Evolutionary conservation across 2,888 invertebrate genomes (phyloP).

Genomic region (Caenorhabditis afra): DNA sequence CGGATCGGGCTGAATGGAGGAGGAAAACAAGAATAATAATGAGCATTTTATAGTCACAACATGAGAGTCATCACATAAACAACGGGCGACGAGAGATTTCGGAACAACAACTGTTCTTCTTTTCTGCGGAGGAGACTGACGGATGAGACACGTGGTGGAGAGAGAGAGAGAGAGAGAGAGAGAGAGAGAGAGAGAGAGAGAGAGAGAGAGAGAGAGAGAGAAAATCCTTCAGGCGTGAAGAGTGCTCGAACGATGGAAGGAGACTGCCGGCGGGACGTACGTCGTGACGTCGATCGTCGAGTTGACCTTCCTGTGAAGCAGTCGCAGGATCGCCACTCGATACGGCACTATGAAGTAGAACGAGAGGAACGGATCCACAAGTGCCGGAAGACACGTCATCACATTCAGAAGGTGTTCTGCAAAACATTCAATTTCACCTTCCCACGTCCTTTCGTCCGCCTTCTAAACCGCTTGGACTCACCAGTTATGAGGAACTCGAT

Average conservation of each 20-base stretch:
- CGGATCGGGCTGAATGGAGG: neutral
- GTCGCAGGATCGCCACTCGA: slow-evolving; percentile 22
- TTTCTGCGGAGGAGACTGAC: too few species aligned
- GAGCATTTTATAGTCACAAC: slow-evolving; percentile 2
- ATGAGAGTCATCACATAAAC: slow-evolving; percentile 11
- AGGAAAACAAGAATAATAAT: slow-evolving; percentile 1
- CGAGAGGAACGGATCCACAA: slow-evolving; percentile 37
- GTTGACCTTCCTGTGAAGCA: slow-evolving; percentile 7
- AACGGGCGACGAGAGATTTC: neutral
- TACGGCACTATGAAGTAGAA: slow-evolving; percentile 48
- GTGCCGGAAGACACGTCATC: slow-evolving; percentile 45
- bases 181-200: neutral
- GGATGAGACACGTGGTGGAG: too few species aligned
- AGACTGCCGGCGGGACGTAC: slow-evolving; percentile 27
- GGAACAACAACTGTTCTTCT: slow-evolving; percentile 11
- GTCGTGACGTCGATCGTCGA: slow-evolving; percentile 42
- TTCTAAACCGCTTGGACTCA: neutral
- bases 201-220: neutral
- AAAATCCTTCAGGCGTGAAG: neutral
- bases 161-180: neutral
- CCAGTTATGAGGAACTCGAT: slow-evolving; percentile 43
- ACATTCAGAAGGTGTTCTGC: slow-evolving; percentile 48
- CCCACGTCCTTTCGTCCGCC: too few species aligned
- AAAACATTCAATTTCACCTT: neutral
- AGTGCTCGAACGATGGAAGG: slow-evolving; percentile 26